Percentiles rank a stretch among this genome's conserved stretches.
Evolutionary conservation across 2,113 vertebrate genomes (phyloP).

Genomic region (Anas platyrhynchos): DNA sequence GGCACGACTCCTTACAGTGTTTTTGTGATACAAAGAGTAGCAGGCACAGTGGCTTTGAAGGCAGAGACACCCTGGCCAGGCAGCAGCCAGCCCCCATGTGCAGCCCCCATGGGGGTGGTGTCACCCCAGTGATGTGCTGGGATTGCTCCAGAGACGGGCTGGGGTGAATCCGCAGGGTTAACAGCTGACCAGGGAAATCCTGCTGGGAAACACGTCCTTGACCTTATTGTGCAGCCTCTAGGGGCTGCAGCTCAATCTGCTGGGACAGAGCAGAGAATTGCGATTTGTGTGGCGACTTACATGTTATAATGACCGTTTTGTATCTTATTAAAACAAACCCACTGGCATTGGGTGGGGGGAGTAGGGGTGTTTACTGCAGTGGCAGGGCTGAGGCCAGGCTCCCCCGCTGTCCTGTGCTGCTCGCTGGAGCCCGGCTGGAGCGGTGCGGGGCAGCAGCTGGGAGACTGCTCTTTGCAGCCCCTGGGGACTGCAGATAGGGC

Average conservation of each 20-base stretch:
- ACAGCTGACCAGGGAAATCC: neutral
- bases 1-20: neutral
- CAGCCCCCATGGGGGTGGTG: neutral
- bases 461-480: neutral
- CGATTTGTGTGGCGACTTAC: neutral
- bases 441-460: neutral
- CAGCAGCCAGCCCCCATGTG: fast-evolving
- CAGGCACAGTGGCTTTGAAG: neutral
- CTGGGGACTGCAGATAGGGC: neutral
- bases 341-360: neutral
- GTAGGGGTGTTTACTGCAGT: neutral
- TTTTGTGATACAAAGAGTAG: neutral
- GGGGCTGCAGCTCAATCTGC: neutral
- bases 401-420: neutral
- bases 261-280: neutral
- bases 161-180: neutral
- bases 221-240: neutral
- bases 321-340: neutral
- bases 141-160: neutral
- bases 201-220: neutral
- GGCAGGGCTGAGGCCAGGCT: neutral
- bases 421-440: neutral
- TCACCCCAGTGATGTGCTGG: neutral
- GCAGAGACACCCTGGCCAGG: fast-evolving
- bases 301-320: neutral